Base-by-base conservation (phyloP, 2,113 vertebrate species). In the Lethenteron reissneri region DNA sequence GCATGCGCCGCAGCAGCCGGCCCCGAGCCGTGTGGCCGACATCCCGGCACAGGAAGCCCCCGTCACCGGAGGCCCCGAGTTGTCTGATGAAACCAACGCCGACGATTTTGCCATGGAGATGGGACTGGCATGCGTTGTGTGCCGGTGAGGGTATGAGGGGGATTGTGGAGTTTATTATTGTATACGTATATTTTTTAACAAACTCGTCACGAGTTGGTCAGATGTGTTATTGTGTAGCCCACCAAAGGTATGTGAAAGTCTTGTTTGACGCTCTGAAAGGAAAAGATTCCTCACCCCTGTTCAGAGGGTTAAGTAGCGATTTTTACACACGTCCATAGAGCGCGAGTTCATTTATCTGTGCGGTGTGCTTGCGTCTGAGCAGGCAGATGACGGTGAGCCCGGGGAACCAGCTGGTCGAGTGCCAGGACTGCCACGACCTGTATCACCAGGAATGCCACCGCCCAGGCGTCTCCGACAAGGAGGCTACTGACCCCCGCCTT, bases 381-480 rank as follows among this genome's bases (percentile, higher is more conserved):
- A 99, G 95, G 78, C 94, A 99, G 82, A 97, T 99, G 91, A 97
- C 92, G 0, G 92, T 99, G 73, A 84, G 82, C 56, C 90, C 89
- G 75, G 92, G 91, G 56, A 99, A 99, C 80, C 92, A 92, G 77
- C 76, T 99, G 75, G 94, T 99, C 14, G 94, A 99, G 75, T 99
- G 94, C 81, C 94, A 99, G 76, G 94, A 97, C 76, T 99, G 94
- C 78, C 92, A 99, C 78, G 97, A 97, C 79, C 84, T 99, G 74
- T 99, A 99, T 79, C 95, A 99, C 80, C 95, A 97, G 80, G 95
- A 99, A 70, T 99, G 95, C 76, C 95, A 99, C 81, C 97, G 94
- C 76, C 92, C 95, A 73, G 90, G 89, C 75, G 95, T 97, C 77
- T 96, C 92, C 14, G 95, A 99, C 81, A 99, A 97, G 79, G 95